Evolutionary conservation across 2,797 vertebrate genomes (phyloP).

Genomic region (Florisuga fusca): DNA sequence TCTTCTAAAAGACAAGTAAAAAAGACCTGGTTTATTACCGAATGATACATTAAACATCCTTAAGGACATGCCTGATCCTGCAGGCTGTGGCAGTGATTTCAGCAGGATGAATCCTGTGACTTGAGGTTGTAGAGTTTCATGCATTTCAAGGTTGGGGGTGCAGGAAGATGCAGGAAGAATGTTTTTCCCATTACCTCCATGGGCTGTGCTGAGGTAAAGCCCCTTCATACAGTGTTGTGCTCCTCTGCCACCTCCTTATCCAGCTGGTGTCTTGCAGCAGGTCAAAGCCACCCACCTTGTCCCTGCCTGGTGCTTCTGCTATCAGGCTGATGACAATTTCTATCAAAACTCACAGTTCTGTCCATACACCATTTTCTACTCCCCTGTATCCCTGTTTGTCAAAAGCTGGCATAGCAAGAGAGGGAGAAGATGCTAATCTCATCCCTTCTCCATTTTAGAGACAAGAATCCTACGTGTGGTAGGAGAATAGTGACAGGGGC

Average conservation of each 20-base stretch:
- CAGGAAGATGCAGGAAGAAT: background rate
- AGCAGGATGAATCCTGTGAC: background rate
- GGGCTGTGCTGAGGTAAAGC: background rate
- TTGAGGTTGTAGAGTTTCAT: background rate
- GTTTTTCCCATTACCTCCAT: accelerated
- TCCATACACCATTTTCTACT: background rate
- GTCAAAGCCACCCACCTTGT: background rate
- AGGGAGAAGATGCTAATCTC: slow-evolving; percentile 31
- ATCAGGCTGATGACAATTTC: background rate
- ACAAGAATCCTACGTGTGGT: background rate
- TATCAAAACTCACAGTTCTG: slow-evolving; percentile 11
- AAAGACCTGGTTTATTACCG: background rate
- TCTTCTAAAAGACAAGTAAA: slow-evolving; percentile 9
- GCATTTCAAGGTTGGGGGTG: background rate
- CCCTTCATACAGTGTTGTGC: accelerated
- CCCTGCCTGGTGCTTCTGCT: background rate
- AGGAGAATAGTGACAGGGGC: background rate
- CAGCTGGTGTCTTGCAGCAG: background rate
- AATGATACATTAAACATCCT: background rate
- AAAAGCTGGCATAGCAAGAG: slow-evolving; percentile 1
- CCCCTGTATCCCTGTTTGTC: slow-evolving; percentile 4
- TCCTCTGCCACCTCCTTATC: background rate
- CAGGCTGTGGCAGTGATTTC: background rate
- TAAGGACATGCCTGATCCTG: background rate
- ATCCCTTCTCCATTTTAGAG: background rate